A percentile compares a stretch with the other conserved stretches of the same genome.
Evolutionary conservation across 1,140 invertebrate genomes (phyloP).

Genomic region (Diuraphis noxia): DNA sequence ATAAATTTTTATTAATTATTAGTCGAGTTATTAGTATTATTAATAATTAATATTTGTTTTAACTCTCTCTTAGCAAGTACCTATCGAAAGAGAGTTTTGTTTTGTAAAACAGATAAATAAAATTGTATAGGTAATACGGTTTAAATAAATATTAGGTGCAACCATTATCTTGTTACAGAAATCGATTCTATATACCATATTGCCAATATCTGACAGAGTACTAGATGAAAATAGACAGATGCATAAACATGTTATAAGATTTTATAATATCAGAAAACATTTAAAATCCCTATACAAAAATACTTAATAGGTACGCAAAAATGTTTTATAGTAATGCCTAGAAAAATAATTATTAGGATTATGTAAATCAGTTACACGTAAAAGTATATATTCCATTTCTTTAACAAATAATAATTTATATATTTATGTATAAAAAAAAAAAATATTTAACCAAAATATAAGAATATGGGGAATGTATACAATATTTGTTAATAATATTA

Average conservation of each 20-base stretch:
- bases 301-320: background rate
- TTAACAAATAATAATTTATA: background rate
- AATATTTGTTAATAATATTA: background rate
- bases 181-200: background rate
- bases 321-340: background rate
- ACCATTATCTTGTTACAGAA: background rate
- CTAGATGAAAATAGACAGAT: background rate
- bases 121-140: background rate
- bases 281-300: background rate
- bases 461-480: background rate
- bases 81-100: background rate
- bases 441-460: background rate
- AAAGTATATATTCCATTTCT: background rate
- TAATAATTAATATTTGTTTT: background rate
- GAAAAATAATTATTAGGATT: background rate
- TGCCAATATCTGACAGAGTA: background rate
- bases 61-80: background rate
- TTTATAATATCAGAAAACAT: too few species aligned
- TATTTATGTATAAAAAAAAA: too few species aligned
- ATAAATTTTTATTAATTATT: too few species aligned
- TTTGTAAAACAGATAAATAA: background rate
- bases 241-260: background rate
- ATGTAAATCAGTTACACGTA: background rate
- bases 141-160: background rate
- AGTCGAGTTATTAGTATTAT: too few species aligned